Evolutionary conservation across 2,797 vertebrate species (phyloP), one percentile per base, ranked within the genome.

Genomic region (Gouania willdenowi): DNA sequence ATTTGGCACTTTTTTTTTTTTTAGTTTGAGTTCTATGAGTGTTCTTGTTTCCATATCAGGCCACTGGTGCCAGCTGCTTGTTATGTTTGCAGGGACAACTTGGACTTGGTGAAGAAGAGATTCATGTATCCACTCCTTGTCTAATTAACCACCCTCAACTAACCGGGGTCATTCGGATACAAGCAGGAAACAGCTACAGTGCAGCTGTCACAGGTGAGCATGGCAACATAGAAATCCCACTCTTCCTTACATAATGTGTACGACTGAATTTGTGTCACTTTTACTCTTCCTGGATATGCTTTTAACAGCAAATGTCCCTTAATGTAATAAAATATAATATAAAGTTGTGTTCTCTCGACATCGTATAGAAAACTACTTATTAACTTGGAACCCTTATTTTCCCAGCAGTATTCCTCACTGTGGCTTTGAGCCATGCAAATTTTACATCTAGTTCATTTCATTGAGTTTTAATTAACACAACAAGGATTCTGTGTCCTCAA

Each of bases 381-480:
- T 75, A 60, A 76, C 30, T 76, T 66, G 29, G 56, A 71, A 68
- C 22, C 51, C 34, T 10, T 34, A 63, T 68, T 78, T 78, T 74
- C 74, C 72, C 72, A 75, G 55, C 65, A 67, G 76, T 58, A 61
- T 57, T 46, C 50, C 38, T 66, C 47, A 45, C 66, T 66, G 65
- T 77, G 64, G 77, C 79, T 77, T 68, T 79, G 51, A 79, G 74
- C 75, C 66, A 75, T 76, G 71, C 71, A 34, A 51, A 71, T 77
- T 68, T 77, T 71, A 71, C 77, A 63, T 80, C 75, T 71, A 76
- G 57, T 74, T 81, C 65, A 73, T 81, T 80, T 75, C 62, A 55
- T 76, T 75, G 76, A 77, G 72, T 81, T 81, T 83, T 83, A 85
- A 85, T 85, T 83, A 85, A 81, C 83, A 84, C 81, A 79, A 85